phyloP scores from a whole-genome alignment of 2,888 invertebrate genomes.

The Latrodectus hesperus region DNA sequence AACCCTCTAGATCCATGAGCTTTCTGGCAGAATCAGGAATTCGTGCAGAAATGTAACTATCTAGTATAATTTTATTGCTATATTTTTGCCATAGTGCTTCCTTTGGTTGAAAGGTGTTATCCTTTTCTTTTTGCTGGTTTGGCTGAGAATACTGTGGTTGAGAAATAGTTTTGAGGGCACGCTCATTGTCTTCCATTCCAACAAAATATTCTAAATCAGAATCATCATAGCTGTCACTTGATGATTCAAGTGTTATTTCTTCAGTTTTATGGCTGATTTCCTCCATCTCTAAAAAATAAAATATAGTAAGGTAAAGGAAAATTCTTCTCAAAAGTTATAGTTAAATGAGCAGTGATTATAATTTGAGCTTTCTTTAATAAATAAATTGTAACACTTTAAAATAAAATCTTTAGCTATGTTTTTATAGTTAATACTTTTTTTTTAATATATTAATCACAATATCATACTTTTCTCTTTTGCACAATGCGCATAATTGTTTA shows the following conservation, averaged over 20 bases:
- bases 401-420: too few species aligned
- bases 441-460: too few species aligned
- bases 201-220: constrained; percentile 23
- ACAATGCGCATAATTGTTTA: too few species aligned
- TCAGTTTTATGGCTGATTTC: neutral
- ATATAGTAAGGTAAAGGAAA: neutral
- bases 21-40: constrained; percentile 9
- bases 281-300: constrained; percentile 13
- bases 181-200: constrained; percentile 7
- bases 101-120: constrained; percentile 46
- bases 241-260: neutral
- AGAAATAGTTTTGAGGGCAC: constrained; percentile 11
- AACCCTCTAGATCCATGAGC: constrained; percentile 10
- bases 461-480: too few species aligned
- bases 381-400: too few species aligned
- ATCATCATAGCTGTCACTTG: constrained; percentile 18
- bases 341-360: neutral
- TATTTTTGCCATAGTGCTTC: constrained; percentile 48
- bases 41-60: constrained; percentile 25
- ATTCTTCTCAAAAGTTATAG: neutral
- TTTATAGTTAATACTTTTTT: too few species aligned
- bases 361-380: too few species aligned
- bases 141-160: neutral
- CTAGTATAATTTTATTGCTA: constrained; percentile 45
- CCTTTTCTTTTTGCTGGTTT: constrained; percentile 38